phyloP scores from a whole-genome alignment of 2,888 invertebrate genomes.

The Rhamphomyia laevipes region DNA sequence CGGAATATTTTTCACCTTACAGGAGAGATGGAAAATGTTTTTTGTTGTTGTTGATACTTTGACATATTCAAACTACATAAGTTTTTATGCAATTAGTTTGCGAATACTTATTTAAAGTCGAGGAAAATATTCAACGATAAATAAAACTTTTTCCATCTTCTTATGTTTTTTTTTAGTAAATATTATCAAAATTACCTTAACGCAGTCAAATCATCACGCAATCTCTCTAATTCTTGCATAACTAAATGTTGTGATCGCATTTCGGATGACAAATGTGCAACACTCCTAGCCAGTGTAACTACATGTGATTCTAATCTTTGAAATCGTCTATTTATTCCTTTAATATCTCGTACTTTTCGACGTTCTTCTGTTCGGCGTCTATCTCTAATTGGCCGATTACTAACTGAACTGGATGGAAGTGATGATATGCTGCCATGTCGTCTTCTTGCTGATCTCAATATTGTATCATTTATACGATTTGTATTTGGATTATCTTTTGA shows the following conservation, averaged over 20 bases:
- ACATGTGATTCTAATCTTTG: slow-evolving; percentile 84
- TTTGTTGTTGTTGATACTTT: too few species aligned
- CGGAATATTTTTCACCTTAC: not conserved
- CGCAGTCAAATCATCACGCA: slow-evolving; percentile 66
- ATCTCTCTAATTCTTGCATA: slow-evolving; percentile 81
- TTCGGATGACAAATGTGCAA: slow-evolving; percentile 83
- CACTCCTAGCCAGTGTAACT: slow-evolving; percentile 78
- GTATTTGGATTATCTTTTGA: slow-evolving; percentile 20
- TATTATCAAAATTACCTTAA: slow-evolving; percentile 12
- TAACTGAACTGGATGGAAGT: slow-evolving; percentile 69
- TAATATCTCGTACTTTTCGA: slow-evolving; percentile 60
- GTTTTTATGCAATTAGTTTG: too few species aligned
- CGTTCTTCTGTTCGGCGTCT: slow-evolving; percentile 53
- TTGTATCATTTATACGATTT: slow-evolving; percentile 2
- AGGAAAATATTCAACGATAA: too few species aligned
- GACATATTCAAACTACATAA: too few species aligned
- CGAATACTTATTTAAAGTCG: too few species aligned
- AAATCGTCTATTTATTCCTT: slow-evolving; percentile 76
- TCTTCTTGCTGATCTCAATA: slow-evolving; percentile 37
- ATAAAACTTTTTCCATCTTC: not conserved
- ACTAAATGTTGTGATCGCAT: slow-evolving; percentile 81
- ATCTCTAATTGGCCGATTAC: slow-evolving; percentile 63
- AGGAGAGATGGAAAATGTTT: too few species aligned
- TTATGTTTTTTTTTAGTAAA: too few species aligned
- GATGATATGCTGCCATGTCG: slow-evolving; percentile 75